phyloP scores from a whole-genome alignment of 2,797 vertebrate genomes.

The Halcyon smyrnensis region DNA sequence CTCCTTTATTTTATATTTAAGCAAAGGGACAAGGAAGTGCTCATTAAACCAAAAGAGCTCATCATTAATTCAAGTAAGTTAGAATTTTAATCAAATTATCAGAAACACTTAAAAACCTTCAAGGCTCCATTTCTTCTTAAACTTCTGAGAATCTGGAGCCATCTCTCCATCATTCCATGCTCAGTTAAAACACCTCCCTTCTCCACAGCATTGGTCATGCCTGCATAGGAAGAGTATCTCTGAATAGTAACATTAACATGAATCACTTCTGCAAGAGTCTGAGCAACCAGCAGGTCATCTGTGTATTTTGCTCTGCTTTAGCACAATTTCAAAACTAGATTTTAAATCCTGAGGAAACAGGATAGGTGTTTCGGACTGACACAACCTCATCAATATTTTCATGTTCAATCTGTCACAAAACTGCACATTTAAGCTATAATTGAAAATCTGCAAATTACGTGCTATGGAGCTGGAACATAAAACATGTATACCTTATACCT shows the following conservation, averaged over 20 bases:
- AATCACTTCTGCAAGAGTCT: not conserved
- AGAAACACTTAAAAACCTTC: not conserved
- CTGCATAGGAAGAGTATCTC: fast-evolving
- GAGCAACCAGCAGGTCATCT: not conserved
- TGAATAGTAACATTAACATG: not conserved
- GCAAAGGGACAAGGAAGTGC: not conserved
- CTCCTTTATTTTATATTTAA: not conserved
- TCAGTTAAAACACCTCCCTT: not conserved
- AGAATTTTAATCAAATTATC: not conserved
- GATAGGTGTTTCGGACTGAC: not conserved
- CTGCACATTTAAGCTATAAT: not conserved
- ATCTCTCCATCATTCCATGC: fast-evolving
- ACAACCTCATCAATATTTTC: not conserved
- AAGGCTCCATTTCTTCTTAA: not conserved
- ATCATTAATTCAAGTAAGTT: not conserved
- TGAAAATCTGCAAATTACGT: not conserved
- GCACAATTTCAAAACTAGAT: not conserved
- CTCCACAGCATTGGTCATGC: not conserved
- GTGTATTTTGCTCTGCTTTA: not conserved
- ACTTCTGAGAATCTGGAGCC: not conserved
- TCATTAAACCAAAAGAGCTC: not conserved
- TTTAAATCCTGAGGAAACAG: not conserved
- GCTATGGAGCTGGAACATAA: not conserved
- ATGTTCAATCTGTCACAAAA: not conserved
- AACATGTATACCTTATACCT: not conserved